phyloP scores from a whole-genome alignment of 2,113 vertebrate species.

The Spizaetus ornatus region DNA sequence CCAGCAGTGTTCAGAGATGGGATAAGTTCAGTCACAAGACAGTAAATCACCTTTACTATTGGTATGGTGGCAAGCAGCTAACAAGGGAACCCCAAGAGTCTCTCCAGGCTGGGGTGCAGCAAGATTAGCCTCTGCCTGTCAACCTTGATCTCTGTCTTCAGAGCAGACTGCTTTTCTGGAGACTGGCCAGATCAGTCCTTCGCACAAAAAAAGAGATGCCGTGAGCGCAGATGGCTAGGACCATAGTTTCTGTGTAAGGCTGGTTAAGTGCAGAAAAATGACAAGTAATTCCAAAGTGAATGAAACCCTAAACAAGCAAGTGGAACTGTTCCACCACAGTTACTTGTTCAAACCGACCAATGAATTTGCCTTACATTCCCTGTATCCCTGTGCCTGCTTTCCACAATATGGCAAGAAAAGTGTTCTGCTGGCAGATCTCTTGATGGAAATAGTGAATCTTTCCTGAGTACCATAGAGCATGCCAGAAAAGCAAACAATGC shows the following conservation, averaged over 20 bases:
- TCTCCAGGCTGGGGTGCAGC: not conserved
- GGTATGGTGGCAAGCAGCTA: not conserved
- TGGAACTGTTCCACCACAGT: not conserved
- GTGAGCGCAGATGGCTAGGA: not conserved
- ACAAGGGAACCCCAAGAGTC: not conserved
- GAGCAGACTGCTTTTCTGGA: not conserved
- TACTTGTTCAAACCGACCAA: not conserved
- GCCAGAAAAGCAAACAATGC: constrained; percentile 15
- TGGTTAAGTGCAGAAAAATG: not conserved
- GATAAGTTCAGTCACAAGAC: not conserved
- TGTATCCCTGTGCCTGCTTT: not conserved
- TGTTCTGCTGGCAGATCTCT: not conserved
- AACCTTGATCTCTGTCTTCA: not conserved
- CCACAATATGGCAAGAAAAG: not conserved
- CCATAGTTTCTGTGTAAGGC: not conserved
- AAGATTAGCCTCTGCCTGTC: not conserved
- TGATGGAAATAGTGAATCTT: not conserved
- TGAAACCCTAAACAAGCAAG: not conserved
- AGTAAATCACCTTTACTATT: not conserved
- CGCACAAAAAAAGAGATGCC: not conserved
- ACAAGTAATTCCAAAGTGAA: not conserved
- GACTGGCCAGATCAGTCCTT: not conserved
- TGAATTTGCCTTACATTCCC: not conserved
- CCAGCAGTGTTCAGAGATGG: not conserved
- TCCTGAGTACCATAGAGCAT: not conserved